A percentile compares a stretch with the other conserved stretches of the same genome.
Evolutionary conservation across 2,888 invertebrate species (phyloP).

Genomic region (Deladenus siricidicola): DNA sequence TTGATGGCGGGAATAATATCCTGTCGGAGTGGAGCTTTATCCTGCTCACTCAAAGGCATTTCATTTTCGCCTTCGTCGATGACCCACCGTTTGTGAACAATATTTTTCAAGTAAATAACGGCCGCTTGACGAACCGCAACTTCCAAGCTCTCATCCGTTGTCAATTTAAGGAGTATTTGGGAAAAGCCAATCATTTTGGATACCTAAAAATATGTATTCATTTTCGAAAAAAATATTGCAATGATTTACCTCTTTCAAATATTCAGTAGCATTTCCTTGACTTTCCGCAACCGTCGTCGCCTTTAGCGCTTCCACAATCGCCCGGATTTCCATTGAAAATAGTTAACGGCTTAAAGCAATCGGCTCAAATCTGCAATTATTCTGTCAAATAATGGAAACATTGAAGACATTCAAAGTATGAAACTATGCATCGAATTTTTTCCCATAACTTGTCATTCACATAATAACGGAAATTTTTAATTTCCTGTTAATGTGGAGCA

Average conservation of each 20-base stretch:
- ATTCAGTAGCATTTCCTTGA: constrained; percentile 26
- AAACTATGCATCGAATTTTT: background rate
- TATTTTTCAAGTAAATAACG: constrained; percentile 90
- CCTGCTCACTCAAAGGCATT: constrained; percentile 76
- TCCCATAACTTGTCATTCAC: no score
- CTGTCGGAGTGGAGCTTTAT: constrained; percentile 81
- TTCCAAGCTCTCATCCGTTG: constrained; percentile 77
- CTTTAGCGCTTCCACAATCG: constrained; percentile 10
- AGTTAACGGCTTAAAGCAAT: no score
- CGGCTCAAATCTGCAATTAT: background rate
- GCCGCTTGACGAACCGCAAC: constrained; percentile 82
- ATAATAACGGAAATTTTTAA: no score
- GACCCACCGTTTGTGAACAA: constrained; percentile 77
- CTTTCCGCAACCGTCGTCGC: constrained; percentile 29
- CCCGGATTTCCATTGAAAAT: constrained; percentile 3
- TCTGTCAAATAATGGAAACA: background rate
- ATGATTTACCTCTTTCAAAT: constrained; percentile 30
- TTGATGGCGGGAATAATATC: constrained; percentile 91
- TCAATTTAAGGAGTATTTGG: constrained; percentile 81
- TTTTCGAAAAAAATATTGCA: background rate
- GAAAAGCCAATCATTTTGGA: constrained; percentile 93
- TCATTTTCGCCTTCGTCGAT: constrained; percentile 29
- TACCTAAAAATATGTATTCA: constrained; percentile 60
- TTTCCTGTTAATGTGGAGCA: no score
- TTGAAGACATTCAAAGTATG: background rate